Percentiles rank a stretch among this genome's conserved stretches.
These are phyloP conservation scores for Lacerta agilis DNA, from an alignment of 2,797 vertebrate species.

Conservation along the genomic window DNA sequence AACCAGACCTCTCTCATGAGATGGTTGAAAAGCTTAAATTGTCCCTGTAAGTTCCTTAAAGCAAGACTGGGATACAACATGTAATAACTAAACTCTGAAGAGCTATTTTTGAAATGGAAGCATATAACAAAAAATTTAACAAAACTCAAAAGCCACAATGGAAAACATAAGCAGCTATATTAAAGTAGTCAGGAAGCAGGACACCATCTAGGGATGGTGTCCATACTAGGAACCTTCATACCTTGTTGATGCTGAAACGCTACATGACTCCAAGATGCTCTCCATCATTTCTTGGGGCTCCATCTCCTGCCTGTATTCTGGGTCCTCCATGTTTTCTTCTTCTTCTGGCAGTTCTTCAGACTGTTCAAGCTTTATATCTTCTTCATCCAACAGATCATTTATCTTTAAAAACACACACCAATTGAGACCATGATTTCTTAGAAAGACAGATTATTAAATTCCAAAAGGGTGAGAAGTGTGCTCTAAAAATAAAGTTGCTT, in stretches of 20 bases:
- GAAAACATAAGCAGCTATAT: background rate
- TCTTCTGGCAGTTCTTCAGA: conserved; percentile 94
- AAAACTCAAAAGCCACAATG: background rate
- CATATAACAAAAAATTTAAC: background rate
- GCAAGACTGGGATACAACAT: background rate
- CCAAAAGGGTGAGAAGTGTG: fast-evolving
- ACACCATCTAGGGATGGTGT: background rate
- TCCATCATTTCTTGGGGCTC: conserved; percentile 77
- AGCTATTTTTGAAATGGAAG: background rate
- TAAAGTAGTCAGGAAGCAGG: background rate
- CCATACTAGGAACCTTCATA: conserved; percentile 54
- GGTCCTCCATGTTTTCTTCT: conserved; percentile 78
- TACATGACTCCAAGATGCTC: conserved; percentile 75
- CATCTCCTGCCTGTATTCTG: conserved; percentile 73
- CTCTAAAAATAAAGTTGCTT: background rate
- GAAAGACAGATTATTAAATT: conserved; percentile 35
- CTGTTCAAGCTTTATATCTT: conserved; percentile 93
- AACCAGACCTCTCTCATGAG: background rate
- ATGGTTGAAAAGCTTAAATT: background rate
- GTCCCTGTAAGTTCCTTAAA: background rate
- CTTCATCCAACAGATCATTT: conserved; percentile 83
- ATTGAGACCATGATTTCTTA: conserved; percentile 30
- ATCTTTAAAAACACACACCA: conserved; percentile 63
- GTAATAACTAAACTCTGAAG: background rate
- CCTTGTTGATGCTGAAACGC: conserved; percentile 79